phyloP scores from a whole-genome alignment of 2,113 vertebrate species.

The Thunnus maccoyii region DNA sequence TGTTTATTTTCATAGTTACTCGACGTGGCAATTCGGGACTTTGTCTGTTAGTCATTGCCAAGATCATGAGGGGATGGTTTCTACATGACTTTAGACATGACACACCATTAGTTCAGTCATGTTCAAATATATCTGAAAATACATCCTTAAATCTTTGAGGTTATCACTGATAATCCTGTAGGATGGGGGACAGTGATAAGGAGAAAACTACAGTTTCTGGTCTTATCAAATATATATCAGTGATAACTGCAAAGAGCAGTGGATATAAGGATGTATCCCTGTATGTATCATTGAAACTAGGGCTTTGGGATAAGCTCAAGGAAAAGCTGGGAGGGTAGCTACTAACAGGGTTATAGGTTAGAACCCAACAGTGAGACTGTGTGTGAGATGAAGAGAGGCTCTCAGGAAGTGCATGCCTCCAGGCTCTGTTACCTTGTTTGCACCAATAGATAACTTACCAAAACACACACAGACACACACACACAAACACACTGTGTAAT shows the following conservation, averaged over 20 bases:
- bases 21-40: not conserved
- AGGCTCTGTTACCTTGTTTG: slow-evolving; percentile 83
- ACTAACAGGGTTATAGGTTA: slow-evolving; percentile 55
- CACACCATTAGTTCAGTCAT: slow-evolving; percentile 68
- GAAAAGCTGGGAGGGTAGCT: slow-evolving; percentile 36
- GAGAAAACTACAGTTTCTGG: slow-evolving; percentile 26
- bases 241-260: slow-evolving; percentile 53
- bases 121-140: slow-evolving; percentile 73
- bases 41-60: slow-evolving; percentile 34
- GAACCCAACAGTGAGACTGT: slow-evolving; percentile 58
- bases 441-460: slow-evolving; percentile 52
- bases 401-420: slow-evolving; percentile 68
- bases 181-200: slow-evolving; percentile 46
- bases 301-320: slow-evolving; percentile 41
- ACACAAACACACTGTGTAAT: not conserved
- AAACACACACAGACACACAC: not conserved
- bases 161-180: slow-evolving; percentile 56
- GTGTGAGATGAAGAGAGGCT: slow-evolving; percentile 70
- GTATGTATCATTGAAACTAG: slow-evolving; percentile 67
- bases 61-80: slow-evolving; percentile 38
- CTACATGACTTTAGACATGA: slow-evolving; percentile 39
- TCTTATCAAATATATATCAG: slow-evolving; percentile 63
- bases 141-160: slow-evolving; percentile 67
- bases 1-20: slow-evolving; percentile 25
- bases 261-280: slow-evolving; percentile 61